phyloP scores from a whole-genome alignment of 2,797 vertebrate species.

The Eospalax fontanierii region DNA sequence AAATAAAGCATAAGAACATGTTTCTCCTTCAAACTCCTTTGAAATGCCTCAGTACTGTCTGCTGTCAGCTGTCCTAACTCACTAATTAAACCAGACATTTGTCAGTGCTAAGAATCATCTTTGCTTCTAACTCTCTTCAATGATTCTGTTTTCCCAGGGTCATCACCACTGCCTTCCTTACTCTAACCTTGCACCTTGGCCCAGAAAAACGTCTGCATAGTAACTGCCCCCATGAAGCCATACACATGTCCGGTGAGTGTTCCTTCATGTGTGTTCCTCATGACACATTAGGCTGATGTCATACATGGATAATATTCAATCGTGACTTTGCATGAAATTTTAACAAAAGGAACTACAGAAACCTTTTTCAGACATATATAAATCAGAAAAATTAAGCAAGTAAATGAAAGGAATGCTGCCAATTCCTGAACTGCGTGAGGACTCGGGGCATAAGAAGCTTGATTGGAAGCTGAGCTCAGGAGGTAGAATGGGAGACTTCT shows the following conservation, averaged over 20 bases:
- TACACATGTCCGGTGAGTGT: neutral
- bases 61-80: neutral
- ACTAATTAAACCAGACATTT: neutral
- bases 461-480: neutral
- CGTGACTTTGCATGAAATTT: neutral
- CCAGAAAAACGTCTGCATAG: neutral
- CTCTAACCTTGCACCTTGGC: fast-evolving
- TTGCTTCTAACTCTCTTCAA: neutral
- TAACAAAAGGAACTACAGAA: neutral
- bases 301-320: neutral
- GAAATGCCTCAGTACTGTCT: neutral
- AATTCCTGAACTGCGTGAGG: too few species aligned
- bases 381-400: neutral
- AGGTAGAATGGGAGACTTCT: too few species aligned
- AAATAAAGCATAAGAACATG: neutral
- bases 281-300: neutral
- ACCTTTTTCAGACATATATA: neutral
- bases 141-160: neutral
- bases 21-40: neutral
- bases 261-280: neutral
- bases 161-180: neutral
- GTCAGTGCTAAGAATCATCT: neutral
- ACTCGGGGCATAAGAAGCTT: too few species aligned
- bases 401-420: neutral
- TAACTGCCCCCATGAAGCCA: neutral